Base-by-base conservation (phyloP, 2,113 vertebrate species). In the Bagarius yarrelli region DNA sequence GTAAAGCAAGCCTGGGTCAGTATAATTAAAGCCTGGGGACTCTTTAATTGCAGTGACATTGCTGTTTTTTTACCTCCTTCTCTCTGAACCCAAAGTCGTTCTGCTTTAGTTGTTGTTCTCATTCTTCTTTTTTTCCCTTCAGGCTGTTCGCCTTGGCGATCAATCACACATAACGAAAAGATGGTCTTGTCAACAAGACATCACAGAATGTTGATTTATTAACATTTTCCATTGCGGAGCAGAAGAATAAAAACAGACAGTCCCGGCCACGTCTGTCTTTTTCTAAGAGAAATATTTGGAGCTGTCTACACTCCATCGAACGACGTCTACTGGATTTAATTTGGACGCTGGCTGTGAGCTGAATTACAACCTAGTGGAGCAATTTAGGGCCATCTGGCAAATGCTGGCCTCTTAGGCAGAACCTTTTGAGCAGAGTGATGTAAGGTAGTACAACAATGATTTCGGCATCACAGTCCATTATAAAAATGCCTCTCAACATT, bases 11-110 rank as follows among this genome's bases (percentile, higher is more conserved):
- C 92, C 91, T 91, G 89, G 95, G 95, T 97, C 95, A 94, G 92
- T 91, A 94, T 97, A 97, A 98, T 98, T 98, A 98, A 96, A 94
- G 94, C 94, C 95, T 94, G 92, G 96, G 95, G 96, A 96, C 94
- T 95, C 94, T 95, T 96, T 96, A 96, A 97, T 96, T 96, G 94
- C 94, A 92, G 94, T 95, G 96, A 96, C 95, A 95, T 95, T 95
- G 95, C 94, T 93, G 94, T 94, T 95, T 98, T n/a, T 95, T 93
- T 93, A 94, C 93, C 94, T 94, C 93, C 89, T 89, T 92, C 85
- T 89, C 90, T 92, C 90, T 89, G 92, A 93, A 92, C 94, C 90
- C 44, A 8, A 88, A 90, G 84, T 91, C 88, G 91, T 92, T 90
- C 92, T 93, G 91, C 92, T 92, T 94, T 93, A 55, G 70, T 73